Percentiles rank a stretch among this genome's conserved stretches.
phyloP scores from a whole-genome alignment of 2,888 invertebrate species.

The Nezara viridula region DNA sequence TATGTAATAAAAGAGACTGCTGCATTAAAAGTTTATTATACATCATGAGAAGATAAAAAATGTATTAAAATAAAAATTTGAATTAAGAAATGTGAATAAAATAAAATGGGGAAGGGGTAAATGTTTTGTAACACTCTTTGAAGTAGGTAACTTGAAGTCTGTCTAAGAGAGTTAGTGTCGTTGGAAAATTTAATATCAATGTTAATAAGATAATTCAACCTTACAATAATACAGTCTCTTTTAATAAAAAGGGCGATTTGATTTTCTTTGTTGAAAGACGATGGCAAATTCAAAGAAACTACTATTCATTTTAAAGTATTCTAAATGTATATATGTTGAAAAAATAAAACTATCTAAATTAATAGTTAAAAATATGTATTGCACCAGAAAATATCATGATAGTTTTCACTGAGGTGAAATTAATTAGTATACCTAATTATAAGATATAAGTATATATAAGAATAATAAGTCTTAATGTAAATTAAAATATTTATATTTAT shows the following conservation, averaged over 20 bases:
- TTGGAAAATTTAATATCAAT: not conserved
- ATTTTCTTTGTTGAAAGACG: constrained; percentile 48
- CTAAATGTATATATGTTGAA: not conserved
- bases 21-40: not conserved
- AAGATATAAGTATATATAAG: not conserved
- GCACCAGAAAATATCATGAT: constrained; percentile 38
- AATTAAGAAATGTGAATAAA: not conserved
- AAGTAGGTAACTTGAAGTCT: not conserved
- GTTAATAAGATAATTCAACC: not conserved
- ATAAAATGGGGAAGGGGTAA: not conserved
- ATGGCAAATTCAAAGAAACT: constrained; percentile 26
- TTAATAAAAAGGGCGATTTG: not conserved
- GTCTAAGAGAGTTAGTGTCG: not conserved
- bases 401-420: constrained; percentile 24
- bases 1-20: not conserved
- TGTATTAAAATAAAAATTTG: not conserved
- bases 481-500: not conserved
- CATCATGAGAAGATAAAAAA: not conserved
- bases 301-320: not conserved
- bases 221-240: not conserved
- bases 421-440: not conserved
- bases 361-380: constrained; percentile 29
- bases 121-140: not conserved
- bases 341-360: constrained; percentile 15
- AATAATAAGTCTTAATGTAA: not conserved